Evolutionary conservation across 2,113 vertebrate genomes (phyloP), one percentile per base, ranked within the genome.

Genomic region (Alouatta palliata): DNA sequence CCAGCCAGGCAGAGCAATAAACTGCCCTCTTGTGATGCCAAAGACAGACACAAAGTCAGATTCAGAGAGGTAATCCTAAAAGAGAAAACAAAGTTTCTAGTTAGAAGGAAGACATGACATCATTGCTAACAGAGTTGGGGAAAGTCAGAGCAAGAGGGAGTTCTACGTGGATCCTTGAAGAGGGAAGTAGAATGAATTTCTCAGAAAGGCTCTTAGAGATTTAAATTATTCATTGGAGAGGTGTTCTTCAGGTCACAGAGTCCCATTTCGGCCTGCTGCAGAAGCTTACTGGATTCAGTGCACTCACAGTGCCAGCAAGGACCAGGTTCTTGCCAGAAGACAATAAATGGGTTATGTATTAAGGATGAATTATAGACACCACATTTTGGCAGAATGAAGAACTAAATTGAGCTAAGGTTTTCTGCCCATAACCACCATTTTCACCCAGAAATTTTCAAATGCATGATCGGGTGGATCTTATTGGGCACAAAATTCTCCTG

Each of bases 61-160:
- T 93, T 99, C 99, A 1, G 99, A 99, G 73, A 99, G 99, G 94
- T 99, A 93, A 97, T 98, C 98, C 99, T 99, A 97, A 35, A 95
- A 97, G n/a, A 96, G 88, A 91, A 96, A 87, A 96, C 52, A 81
- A 23, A 82, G 45, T 79, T 82, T 89, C 32, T 13, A 8, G 81
- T 98, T 90, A 98, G 88, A 49, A 73, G 80, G 77, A 77, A 73
- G 77, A 80, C 21, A 19, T 21, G 35, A 6, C n/a, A 66, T 61
- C 16, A 52, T 5, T 77, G 49, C 35, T 20, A 40, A 5, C 35
- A 52, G 77, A 75, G 12, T 7, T 56, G 4, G 43, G 43, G n/a
- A 5, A 10, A 56, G 27, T 21, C 14, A 40, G 58, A 27, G 45
- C 52, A 23, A n/a, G 80, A 52, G 23, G 23, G 43, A 90, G n/a